These are phyloP conservation scores for Tiphia femorata DNA, from an alignment of 2,888 invertebrate species.

Conservation along the genomic window DNA sequence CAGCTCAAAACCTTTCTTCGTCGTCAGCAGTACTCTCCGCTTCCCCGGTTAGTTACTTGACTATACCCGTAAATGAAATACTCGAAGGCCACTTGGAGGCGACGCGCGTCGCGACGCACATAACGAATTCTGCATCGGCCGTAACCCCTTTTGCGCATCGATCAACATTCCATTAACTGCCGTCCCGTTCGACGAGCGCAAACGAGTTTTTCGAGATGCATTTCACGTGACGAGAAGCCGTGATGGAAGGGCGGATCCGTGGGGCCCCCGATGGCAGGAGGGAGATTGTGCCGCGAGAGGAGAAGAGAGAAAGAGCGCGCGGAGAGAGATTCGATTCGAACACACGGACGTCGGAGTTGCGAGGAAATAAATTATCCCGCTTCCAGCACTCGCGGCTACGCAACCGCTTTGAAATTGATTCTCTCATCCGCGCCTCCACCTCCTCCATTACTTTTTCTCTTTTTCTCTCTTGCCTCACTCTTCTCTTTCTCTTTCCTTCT, in stretches of 20 bases:
- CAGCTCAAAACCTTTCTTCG: too few relatives aligned
- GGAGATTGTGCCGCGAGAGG: too few relatives aligned
- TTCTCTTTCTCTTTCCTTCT: not conserved
- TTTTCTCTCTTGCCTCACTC: not conserved
- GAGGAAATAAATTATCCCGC: slow-evolving; percentile 21
- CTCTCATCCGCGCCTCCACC: slow-evolving; percentile 19
- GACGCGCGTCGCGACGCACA: not conserved
- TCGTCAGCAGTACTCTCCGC: too few relatives aligned
- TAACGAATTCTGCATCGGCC: not conserved
- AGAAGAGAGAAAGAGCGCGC: too few relatives aligned
- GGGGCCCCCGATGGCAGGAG: too few relatives aligned
- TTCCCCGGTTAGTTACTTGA: too few relatives aligned
- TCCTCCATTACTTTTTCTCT: too few relatives aligned
- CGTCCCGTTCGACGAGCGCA: not conserved
- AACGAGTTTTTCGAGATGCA: slow-evolving; percentile 1
- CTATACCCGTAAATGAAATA: not conserved
- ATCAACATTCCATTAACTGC: not conserved
- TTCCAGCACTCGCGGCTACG: slow-evolving; percentile 18
- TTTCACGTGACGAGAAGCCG: not conserved
- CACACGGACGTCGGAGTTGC: slow-evolving; percentile 9
- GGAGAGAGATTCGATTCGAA: slow-evolving; percentile 19
- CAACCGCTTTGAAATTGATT: slow-evolving; percentile 24
- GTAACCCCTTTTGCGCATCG: not conserved
- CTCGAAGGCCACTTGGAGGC: not conserved
- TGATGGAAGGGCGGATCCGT: too few relatives aligned